These are phyloP conservation scores for Grantiella picta DNA, from an alignment of 2,113 vertebrate species.

Conservation along the genomic window DNA sequence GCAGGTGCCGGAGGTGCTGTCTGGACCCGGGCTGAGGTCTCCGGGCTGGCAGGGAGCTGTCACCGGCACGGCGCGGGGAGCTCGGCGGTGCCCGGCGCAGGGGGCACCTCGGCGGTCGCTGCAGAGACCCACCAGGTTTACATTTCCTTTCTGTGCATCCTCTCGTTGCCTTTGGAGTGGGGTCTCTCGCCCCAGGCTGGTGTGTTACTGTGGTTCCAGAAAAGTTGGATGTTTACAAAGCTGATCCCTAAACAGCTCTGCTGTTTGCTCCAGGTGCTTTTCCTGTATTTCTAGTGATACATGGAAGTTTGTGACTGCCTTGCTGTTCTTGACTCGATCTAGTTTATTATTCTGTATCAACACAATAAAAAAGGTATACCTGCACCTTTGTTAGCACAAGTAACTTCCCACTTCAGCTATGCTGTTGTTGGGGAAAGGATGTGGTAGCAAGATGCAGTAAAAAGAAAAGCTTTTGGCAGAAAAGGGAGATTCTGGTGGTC, in stretches of 20 bases:
- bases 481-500: background rate
- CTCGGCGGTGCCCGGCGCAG: fast-evolving
- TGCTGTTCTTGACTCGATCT: background rate
- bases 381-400: background rate
- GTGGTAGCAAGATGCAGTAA: background rate
- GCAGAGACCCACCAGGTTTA: background rate
- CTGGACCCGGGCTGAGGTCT: background rate
- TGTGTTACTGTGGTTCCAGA: background rate
- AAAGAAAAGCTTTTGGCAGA: background rate
- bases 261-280: background rate
- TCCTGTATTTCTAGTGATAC: fast-evolving
- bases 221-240: background rate
- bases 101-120: background rate
- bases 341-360: background rate
- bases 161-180: background rate
- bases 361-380: background rate
- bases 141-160: fast-evolving
- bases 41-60: background rate
- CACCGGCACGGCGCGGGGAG: background rate
- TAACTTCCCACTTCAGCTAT: background rate
- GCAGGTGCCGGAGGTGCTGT: background rate
- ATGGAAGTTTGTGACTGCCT: background rate
- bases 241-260: background rate
- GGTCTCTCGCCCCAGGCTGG: too few species aligned
- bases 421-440: background rate